Base-by-base conservation (phyloP, 2,113 vertebrate species). In the Tamias sibiricus region DNA sequence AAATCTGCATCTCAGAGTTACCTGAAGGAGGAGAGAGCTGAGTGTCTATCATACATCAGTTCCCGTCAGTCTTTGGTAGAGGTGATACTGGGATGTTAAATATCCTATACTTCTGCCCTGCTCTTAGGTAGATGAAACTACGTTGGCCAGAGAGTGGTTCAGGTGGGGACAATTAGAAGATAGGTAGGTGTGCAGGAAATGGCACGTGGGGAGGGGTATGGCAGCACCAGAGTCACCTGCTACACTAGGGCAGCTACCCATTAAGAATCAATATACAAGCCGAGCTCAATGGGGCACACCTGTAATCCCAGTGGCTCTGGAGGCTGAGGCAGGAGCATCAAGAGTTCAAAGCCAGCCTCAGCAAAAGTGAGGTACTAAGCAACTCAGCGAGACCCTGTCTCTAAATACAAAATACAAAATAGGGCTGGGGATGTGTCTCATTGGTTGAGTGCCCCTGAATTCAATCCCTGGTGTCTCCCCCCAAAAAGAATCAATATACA, bases 191-290 rank as follows among this genome's bases (percentile, higher is more conserved):
- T n/a, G 11, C 42, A 37, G 32, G 64, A 75, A 40, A 42, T 16
- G 6, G 37, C 72, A 54, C 2, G 5, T 24, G 52, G 7, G 2
- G 42, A 24, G 28, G 20, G 20, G n/a, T 14, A 32, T 4, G 26
- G 12, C 28, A 40, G 37, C 8, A 69, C 26, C 40, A 64, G 42
- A 28, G 68, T 3, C 4, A 8, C 64, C 57, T 64, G 64, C 20
- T 37, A 3, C 24, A 3, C 22, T 30, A 19, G 24, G 5, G 4
- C 19, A 30, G 10, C 24, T 1, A 1, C 6, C 35, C 7, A 28
- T 54, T 47, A 59, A 32, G 37, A 72, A 44, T 69, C 66, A n/a
- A 0, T 37, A 26, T 14, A 14, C 2, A 30, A 22, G 54, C 54
- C 8, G 20, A 7, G 54, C 2, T 6, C 20, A 8, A 8, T 24